Percentiles rank a stretch among this genome's conserved stretches.
phyloP scores from a whole-genome alignment of 2,113 vertebrate species.

The Diadophis punctatus region DNA sequence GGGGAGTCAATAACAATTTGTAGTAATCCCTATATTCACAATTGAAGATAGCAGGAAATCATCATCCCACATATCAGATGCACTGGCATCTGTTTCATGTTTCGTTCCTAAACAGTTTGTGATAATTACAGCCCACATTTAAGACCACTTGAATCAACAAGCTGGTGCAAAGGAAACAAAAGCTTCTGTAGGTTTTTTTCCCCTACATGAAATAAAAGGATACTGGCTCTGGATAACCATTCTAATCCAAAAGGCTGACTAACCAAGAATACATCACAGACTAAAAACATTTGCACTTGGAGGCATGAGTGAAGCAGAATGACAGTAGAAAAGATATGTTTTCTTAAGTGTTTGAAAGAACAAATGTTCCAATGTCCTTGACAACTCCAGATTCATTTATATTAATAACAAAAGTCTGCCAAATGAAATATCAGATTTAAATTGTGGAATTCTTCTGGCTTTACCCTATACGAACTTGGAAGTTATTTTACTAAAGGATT shows the following conservation, averaged over 20 bases:
- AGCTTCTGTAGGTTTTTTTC: slow-evolving; percentile 16
- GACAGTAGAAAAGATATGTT: background rate
- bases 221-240: slow-evolving; percentile 20
- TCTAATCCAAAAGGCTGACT: slow-evolving; percentile 29
- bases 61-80: slow-evolving; percentile 66
- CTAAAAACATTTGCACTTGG: background rate
- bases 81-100: slow-evolving; percentile 60
- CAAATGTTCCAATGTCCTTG: background rate
- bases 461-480: background rate
- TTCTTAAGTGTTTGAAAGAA: background rate
- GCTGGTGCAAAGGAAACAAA: slow-evolving; percentile 46
- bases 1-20: slow-evolving; percentile 20
- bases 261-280: background rate
- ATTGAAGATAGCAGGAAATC: slow-evolving; percentile 54
- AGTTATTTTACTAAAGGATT: background rate
- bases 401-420: background rate
- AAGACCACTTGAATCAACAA: slow-evolving; percentile 56
- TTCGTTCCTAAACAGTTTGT: slow-evolving; percentile 63
- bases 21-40: slow-evolving; percentile 28
- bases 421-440: background rate
- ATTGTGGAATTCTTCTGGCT: background rate
- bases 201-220: background rate
- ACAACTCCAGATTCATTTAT: background rate
- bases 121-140: slow-evolving; percentile 60
- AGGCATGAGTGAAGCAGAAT: background rate